These are phyloP conservation scores for Dendrocopos noguchii DNA, from an alignment of 2,113 vertebrate genomes.

Conservation along the genomic window DNA sequence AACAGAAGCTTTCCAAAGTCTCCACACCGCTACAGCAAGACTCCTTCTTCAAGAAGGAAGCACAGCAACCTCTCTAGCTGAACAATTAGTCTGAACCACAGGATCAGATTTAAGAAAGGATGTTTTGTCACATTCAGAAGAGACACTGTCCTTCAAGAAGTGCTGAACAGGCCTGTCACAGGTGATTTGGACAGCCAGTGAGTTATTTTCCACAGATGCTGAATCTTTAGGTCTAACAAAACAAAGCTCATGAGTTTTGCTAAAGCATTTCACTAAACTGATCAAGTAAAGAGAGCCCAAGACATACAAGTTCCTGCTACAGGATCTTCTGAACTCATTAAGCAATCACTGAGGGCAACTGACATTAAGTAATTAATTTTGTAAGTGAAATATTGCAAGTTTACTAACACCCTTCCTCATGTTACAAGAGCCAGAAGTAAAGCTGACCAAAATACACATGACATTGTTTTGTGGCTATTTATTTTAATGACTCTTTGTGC, in stretches of 20 bases:
- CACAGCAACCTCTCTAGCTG: not conserved
- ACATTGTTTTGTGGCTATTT: not conserved
- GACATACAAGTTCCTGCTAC: not conserved
- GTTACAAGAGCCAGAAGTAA: slow-evolving; percentile 1
- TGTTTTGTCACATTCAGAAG: not conserved
- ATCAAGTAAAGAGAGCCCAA: not conserved
- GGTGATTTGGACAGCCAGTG: not conserved
- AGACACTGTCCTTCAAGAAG: not conserved
- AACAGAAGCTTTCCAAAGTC: not conserved
- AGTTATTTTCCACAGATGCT: not conserved
- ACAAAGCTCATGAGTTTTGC: not conserved
- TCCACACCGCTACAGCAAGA: not conserved
- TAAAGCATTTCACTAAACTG: not conserved
- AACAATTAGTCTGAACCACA: not conserved
- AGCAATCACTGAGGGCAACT: slow-evolving; percentile 5
- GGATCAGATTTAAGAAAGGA: not conserved
- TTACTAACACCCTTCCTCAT: slow-evolving; percentile 3
- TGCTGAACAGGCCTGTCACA: not conserved
- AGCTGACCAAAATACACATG: not conserved
- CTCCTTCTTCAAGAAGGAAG: not conserved
- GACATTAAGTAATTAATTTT: slow-evolving; percentile 56
- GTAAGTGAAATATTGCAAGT: slow-evolving; percentile 59
- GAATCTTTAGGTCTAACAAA: not conserved
- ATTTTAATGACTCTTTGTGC: not conserved
- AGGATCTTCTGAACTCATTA: not conserved